A percentile compares a stretch with the other conserved stretches of the same genome.
Evolutionary conservation across 2,888 invertebrate genomes (phyloP).

Genomic region (Diadegma fenestrale): DNA sequence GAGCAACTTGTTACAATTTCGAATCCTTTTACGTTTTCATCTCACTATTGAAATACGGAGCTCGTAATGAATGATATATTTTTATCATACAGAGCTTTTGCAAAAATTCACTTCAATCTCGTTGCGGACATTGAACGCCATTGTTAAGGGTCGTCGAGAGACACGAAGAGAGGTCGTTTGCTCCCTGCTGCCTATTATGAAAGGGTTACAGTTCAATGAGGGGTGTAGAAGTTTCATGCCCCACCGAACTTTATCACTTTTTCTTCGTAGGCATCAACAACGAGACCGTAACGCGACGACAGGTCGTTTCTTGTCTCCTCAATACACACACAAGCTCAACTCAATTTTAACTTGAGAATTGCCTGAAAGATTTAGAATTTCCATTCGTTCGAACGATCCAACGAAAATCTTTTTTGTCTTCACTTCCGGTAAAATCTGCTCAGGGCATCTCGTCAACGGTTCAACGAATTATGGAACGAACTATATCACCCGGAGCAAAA

Average conservation of each 20-base stretch:
- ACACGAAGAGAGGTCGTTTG: slow-evolving; percentile 72
- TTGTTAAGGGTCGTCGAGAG: slow-evolving; percentile 19
- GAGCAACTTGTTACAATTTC: neutral
- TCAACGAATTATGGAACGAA: slow-evolving; percentile 37
- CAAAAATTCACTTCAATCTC: slow-evolving; percentile 54
- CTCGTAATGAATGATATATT: neutral
- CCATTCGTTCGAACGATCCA: neutral
- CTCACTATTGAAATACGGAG: neutral
- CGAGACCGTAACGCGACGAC: slow-evolving; percentile 71
- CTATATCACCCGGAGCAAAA: slow-evolving; percentile 41
- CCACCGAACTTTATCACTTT: slow-evolving; percentile 69
- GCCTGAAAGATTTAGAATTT: neutral
- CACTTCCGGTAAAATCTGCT: neutral
- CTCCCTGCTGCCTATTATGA: slow-evolving; percentile 58
- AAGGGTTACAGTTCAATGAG: slow-evolving; percentile 77
- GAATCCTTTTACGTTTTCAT: neutral
- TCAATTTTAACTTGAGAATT: neutral
- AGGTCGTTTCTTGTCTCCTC: slow-evolving; percentile 25
- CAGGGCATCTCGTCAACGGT: too few relatives aligned
- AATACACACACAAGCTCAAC: neutral
- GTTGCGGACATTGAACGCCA: slow-evolving; percentile 57
- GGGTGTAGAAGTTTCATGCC: slow-evolving; percentile 80
- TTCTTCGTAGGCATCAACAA: slow-evolving; percentile 62
- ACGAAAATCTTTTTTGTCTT: neutral
- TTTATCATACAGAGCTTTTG: neutral